These are phyloP conservation scores for Nasonia oneida DNA, from an alignment of 2,888 invertebrate genomes.

Conservation along the genomic window DNA sequence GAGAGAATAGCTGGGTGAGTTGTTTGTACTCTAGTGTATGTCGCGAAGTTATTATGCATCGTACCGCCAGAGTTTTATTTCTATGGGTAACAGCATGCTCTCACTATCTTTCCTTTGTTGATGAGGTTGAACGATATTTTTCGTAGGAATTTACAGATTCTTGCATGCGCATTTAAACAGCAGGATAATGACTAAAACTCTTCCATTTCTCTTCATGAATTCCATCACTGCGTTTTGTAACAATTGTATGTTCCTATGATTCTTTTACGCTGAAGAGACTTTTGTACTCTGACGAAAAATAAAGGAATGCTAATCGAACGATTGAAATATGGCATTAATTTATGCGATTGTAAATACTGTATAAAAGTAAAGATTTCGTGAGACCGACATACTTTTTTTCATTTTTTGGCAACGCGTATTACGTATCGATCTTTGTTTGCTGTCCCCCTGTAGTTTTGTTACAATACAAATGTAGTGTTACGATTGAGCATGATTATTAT, in stretches of 20 bases:
- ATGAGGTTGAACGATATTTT: slow-evolving; percentile 12
- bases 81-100: slow-evolving; percentile 64
- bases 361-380: slow-evolving; percentile 61
- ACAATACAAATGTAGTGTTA: slow-evolving; percentile 48
- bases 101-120: slow-evolving; percentile 37
- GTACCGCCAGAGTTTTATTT: slow-evolving; percentile 67
- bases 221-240: slow-evolving; percentile 38
- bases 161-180: slow-evolving; percentile 9
- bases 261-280: slow-evolving; percentile 37
- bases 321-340: slow-evolving; percentile 59
- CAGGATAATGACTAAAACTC: slow-evolving; percentile 22
- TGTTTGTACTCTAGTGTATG: slow-evolving; percentile 58
- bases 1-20: slow-evolving; percentile 37
- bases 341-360: slow-evolving; percentile 63
- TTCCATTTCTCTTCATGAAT: slow-evolving; percentile 38
- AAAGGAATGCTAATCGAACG: slow-evolving; percentile 51
- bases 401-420: slow-evolving; percentile 60
- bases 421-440: slow-evolving; percentile 59
- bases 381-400: slow-evolving; percentile 48
- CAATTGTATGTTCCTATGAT: slow-evolving; percentile 50
- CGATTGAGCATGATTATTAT: slow-evolving; percentile 54
- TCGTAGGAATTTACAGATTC: slow-evolving; percentile 39
- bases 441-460: slow-evolving; percentile 33
- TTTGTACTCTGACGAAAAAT: slow-evolving; percentile 55
- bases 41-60: slow-evolving; percentile 62